Base-by-base conservation (phyloP, 2,113 vertebrate species). In the Microtus richardsoni region DNA sequence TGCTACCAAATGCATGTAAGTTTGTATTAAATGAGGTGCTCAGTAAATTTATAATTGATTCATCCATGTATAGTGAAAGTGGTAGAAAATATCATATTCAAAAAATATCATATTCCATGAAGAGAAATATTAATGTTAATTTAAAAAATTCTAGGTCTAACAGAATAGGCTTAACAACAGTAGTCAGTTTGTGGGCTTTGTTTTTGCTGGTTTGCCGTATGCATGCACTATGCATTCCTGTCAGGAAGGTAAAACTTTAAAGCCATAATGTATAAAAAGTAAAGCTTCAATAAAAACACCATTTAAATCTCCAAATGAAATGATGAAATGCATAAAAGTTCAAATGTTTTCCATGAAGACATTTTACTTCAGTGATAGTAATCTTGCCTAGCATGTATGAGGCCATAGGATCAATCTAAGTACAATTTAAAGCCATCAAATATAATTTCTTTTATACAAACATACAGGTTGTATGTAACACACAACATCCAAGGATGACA, bases 91-190 rank as follows among this genome's bases (percentile, higher is more conserved):
- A 87, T 82, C 3, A 58, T 30, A 95, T 68, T 22, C 13, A 52
- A 52, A n/a, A 47, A 89, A 87, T 7, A 87, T 82, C 3, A 58
- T 24, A 95, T 68, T 22, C 13, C n/a, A 58, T 71, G 2, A 24
- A 58, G 80, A 71, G 28, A 91, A 93, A 92, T 49, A 52, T 5
- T 91, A 93, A 60, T n/a, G 82, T 21, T 90, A 95, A 83, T 73
- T 90, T n/a, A 52, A 39, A 91, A 91, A 78, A 80, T 54, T 86
- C 8, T n/a, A 86, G n/a, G 36, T 75, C 30, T 58, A 58, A 6
- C 22, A 75, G 70, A 80, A 62, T 68, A 70, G 73, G 9, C 1
- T 22, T 84, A 84, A 54, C 11, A 78, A 39, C 3, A 78, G 47
- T 1, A 58, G 44, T 78, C 16, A 52, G 33, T n/a, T 60, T 11